Base-by-base conservation (phyloP, 2,113 vertebrate genomes). In the Scophthalmus maximus region DNA sequence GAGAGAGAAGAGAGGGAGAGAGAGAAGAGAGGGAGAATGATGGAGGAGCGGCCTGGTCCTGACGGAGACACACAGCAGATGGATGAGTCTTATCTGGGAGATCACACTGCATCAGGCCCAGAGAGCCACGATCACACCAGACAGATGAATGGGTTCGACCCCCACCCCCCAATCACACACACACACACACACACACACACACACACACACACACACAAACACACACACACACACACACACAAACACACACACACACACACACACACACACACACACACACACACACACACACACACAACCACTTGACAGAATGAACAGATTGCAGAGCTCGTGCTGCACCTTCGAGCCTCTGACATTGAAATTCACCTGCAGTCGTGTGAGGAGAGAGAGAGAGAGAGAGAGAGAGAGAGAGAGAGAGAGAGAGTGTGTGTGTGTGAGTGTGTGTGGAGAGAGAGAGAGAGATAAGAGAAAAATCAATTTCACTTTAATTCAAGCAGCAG, bases 11-110 rank as follows among this genome's bases (percentile, higher is more conserved):
- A 71, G 63, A 69, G 20, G 74, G 63, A 69, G 70, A 73, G 82
- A 18, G 17, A 15, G 60, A 82, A 25, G 40, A n/a, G 79, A 79
- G 49, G 68, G 75, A 78, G 79, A 85, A 89, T 74, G 87, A 88
- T 90, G 85, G 88, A 83, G 74, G 83, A 25, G 84, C 79, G 74
- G 86, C 78, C 78, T n/a, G 68, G 79, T 58, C 82, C 85, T 86
- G 91, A 89, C 88, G 89, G 88, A 85, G 79, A 78, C 83, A 87
- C 81, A 57, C 77, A 76, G 86, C 88, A 91, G 92, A 93, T 92
- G 89, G 91, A 91, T 90, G 90, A 86, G 78, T 86, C 79, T 91
- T 90, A 92, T 93, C 87, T 80, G 73, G 85, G 73, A 87, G 86
- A 93, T 92, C 90, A 84, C 87, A 78, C 87, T 72, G 84, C 88